Percentiles rank a stretch among this genome's conserved stretches.
Evolutionary conservation across 2,888 invertebrate species (phyloP).

Genomic region (Elmis aenea): DNA sequence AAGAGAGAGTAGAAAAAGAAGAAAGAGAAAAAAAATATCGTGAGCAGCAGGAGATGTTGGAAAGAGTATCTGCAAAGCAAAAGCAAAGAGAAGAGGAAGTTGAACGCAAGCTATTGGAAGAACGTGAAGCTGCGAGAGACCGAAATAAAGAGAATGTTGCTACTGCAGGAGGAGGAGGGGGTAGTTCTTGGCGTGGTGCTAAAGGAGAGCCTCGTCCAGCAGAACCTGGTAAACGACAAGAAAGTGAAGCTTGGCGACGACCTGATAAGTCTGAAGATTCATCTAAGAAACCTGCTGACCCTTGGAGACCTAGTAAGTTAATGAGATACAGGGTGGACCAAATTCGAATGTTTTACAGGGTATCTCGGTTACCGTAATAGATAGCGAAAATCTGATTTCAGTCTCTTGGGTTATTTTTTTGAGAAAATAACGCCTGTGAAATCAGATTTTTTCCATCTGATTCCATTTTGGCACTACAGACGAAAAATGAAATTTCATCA

Average conservation of each 20-base stretch:
- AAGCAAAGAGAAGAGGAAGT: constrained; percentile 69
- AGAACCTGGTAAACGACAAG: constrained; percentile 7
- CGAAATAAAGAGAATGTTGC: constrained; percentile 7
- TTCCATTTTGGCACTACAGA: no score
- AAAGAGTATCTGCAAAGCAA: constrained; percentile 60
- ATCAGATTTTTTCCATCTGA: no score
- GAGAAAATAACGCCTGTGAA: no score
- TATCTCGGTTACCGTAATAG: no score
- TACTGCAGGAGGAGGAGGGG: constrained; percentile 12
- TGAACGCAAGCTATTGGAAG: constrained; percentile 57
- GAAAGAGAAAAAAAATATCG: constrained; percentile 54
- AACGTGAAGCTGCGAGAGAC: constrained; percentile 37
- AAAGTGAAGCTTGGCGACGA: constrained; percentile 5
- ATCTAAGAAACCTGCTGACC: constrained; percentile 30
- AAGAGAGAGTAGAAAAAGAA: constrained; percentile 57
- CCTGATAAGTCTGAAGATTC: constrained; percentile 14
- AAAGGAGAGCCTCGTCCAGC: constrained; percentile 9
- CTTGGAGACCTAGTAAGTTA: constrained; percentile 33
- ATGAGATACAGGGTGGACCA: no score
- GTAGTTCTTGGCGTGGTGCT: not conserved
- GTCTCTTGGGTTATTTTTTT: no score
- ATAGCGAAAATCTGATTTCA: no score
- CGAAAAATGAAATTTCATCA: no score
- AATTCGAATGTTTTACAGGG: no score
- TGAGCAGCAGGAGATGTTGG: constrained; percentile 63